A percentile compares a stretch with the other conserved stretches of the same genome.
phyloP scores from a whole-genome alignment of 2,888 invertebrate species.

The Epirrhoe tristata region DNA sequence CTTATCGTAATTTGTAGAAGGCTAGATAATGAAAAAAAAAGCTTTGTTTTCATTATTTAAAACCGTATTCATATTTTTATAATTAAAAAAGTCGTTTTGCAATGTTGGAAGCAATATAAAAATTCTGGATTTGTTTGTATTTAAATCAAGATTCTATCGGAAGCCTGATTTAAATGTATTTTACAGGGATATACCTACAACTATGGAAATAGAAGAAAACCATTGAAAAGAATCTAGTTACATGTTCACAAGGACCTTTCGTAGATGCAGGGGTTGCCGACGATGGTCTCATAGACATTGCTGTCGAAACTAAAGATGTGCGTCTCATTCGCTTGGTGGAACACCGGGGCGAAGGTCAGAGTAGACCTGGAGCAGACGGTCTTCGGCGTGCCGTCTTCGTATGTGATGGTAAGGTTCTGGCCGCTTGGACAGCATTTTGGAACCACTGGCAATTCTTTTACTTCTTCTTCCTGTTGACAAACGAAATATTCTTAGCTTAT shows the following conservation, averaged over 20 bases:
- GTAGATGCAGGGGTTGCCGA: constrained; percentile 84
- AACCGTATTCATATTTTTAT: too few relatives aligned
- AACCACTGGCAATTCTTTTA: constrained; percentile 74
- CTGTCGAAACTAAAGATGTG: constrained; percentile 76
- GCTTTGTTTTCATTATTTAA: too few relatives aligned
- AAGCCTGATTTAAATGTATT: too few relatives aligned
- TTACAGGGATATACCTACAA: background rate
- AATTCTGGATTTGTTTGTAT: too few relatives aligned
- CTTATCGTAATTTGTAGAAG: too few relatives aligned
- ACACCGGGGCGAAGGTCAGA: constrained; percentile 81
- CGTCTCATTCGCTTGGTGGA: constrained; percentile 80
- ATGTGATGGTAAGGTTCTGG: constrained; percentile 69
- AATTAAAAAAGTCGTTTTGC: too few relatives aligned
- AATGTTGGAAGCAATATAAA: too few relatives aligned
- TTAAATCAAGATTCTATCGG: too few relatives aligned
- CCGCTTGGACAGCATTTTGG: constrained; percentile 84
- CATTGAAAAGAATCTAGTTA: constrained; percentile 40
- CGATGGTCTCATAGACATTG: constrained; percentile 82
- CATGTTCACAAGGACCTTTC: constrained; percentile 73
- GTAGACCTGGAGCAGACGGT: constrained; percentile 65
- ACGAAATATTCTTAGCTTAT: constrained; percentile 4
- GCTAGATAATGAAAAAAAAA: too few relatives aligned
- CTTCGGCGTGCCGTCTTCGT: constrained; percentile 63
- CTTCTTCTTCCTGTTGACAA: constrained; percentile 58
- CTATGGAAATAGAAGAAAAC: constrained; percentile 16